Base-by-base conservation (phyloP, 2,888 invertebrate genomes). In the Pyrgus malvae region DNA sequence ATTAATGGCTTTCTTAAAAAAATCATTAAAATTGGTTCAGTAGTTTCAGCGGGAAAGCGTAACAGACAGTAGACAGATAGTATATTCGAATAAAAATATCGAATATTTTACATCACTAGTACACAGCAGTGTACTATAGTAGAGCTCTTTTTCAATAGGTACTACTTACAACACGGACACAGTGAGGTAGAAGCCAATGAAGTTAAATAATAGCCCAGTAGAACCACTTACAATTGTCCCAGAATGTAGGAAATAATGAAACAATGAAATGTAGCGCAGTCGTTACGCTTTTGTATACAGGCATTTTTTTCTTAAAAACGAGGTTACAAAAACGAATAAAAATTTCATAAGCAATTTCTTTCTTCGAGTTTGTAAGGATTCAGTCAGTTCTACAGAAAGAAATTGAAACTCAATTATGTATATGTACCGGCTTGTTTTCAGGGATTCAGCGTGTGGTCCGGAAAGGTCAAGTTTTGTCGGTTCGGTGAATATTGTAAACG, bases 271-370 rank as follows among this genome's bases (percentile, higher is more conserved):
- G 31, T 50, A 25, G 33, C 31, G 23, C 42, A 51, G 35, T 42
- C 16, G 9, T 35, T 42, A 42, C 27, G 51, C 35, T 44, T 25
- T 44, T 35, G 27, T 51, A 12, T 19, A 21, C 27, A 51, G 11
- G 27, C 40, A 51, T 12, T 31, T 21, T 35, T 33, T 50, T 42
- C 25, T 42, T 25, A 23, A 51, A 57, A 54, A 49, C 35, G 23
- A 49, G 38, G 44, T 31, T 49, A 35, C 37, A 12, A 53, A 54
- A 56, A 54, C 48, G 50, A 56, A 60, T 62, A 48, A 57, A 62
- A 60, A 58, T 58, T 60, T 58, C 50, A 60, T 54, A 55, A 62
- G 55, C 56, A 57, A 57, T 60, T 60, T 62, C 58, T 54, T 48
- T 54, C 50, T 54, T 49, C 45, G 55, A 59, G 38, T 55, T 49